Evolutionary conservation across 2,113 vertebrate species (phyloP), one percentile per base, ranked within the genome.

Genomic region (Fregetta grallaria): DNA sequence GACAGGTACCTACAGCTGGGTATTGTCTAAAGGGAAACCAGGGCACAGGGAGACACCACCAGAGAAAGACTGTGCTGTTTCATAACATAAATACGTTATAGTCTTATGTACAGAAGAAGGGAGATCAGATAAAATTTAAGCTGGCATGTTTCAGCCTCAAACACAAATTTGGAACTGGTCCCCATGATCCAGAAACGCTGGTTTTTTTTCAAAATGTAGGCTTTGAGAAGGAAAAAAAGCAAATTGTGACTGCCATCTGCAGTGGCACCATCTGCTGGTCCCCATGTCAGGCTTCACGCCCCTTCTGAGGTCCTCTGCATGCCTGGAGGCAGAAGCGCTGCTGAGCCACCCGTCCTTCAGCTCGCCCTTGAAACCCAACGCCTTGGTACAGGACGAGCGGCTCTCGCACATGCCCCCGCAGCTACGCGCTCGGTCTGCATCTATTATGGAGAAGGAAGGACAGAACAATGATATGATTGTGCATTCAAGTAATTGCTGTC

Each of bases 341-440:
- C 49, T 56, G 49, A 86, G 21, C 27, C 44, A 19, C 34, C 4
- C 1, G 0, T 40, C 53, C 76, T 70, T 61, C 59, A 42, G 15
- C 50, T 73, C 2, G 1, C 11, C 63, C 45, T 70, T 56, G 13
- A 58, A 83, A 55, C 15, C 6, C 49, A n/a, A 3, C 0, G 11
- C 45, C 20, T 44, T 22, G 47, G 45, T n/a, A 32, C 3, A 36
- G 49, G 7, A 7, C 0, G 2, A 52, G 49, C 4, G 2, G 34
- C 29, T 52, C 71, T 82, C 1, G 0, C 19, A 44, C 0, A 0
- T 17, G 30, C 5, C 25, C 67, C 70, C 2, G 3, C 17, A 40
- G 30, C 73, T 13, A 2, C 2, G 1, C 0, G 0, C 14, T 75
- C 4, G 0, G 19, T n/a, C 52, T 59, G 29, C 15, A 3, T 59